These are phyloP conservation scores for Hirtodrosophila trivittata DNA, from an alignment of 2,888 invertebrate genomes.

Conservation along the genomic window DNA sequence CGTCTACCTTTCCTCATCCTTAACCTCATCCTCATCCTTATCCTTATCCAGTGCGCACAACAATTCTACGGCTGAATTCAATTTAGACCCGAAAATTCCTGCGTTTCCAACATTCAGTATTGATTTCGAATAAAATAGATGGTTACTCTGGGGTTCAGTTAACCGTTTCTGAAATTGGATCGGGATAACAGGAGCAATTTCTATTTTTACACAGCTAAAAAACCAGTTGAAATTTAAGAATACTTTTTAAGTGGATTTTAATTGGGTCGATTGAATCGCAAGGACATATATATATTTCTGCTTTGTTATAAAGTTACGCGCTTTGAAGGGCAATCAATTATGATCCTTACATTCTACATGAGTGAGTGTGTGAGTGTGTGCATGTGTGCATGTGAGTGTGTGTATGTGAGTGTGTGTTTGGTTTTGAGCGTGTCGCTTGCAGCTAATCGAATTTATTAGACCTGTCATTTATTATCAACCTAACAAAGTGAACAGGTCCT, in stretches of 20 bases:
- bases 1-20: no score
- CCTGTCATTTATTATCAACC: conserved; percentile 57
- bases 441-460: conserved; percentile 77
- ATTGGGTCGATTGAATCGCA: conserved; percentile 1
- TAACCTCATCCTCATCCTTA: no score
- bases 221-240: not conserved
- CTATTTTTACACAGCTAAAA: no score
- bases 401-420: conserved; percentile 24
- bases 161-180: not conserved
- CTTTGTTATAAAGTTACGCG: conserved; percentile 41
- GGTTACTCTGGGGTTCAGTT: no score
- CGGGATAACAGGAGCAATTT: no score
- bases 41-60: no score
- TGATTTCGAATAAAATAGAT: not conserved
- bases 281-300: not conserved
- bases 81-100: not conserved
- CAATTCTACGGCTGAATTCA: no score
- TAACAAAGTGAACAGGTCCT: conserved; percentile 48
- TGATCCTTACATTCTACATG: not conserved
- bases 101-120: not conserved
- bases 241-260: not conserved
- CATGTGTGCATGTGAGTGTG: conserved; percentile 6
- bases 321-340: conserved; percentile 55
- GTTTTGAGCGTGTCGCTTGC: conserved; percentile 44
- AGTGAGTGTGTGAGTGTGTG: not conserved